A percentile compares a stretch with the other conserved stretches of the same genome.
phyloP scores from a whole-genome alignment of 2,797 vertebrate species.

The Sylvilagus floridanus region DNA sequence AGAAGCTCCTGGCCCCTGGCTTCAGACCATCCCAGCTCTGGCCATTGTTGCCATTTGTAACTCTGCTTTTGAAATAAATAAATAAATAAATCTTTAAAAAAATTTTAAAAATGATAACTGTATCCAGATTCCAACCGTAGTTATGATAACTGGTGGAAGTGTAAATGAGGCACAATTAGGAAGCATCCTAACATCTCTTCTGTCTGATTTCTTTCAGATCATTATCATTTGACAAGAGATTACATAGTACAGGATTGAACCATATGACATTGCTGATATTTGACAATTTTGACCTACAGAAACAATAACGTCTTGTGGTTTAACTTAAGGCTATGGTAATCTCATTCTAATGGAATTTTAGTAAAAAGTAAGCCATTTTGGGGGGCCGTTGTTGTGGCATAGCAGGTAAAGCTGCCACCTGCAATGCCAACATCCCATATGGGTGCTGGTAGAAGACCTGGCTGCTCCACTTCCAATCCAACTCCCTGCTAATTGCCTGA shows the following conservation, averaged over 20 bases:
- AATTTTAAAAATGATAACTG: neutral
- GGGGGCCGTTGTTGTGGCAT: too few species aligned
- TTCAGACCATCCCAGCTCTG: too few species aligned
- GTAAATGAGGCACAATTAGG: neutral
- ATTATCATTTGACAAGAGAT: slow-evolving; percentile 17
- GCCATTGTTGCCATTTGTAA: too few species aligned
- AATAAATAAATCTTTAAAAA: too few species aligned
- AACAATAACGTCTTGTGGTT: neutral
- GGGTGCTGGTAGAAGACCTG: too few species aligned
- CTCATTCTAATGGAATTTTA: slow-evolving; percentile 36
- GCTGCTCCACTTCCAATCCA: too few species aligned
- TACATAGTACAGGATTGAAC: neutral
- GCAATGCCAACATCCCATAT: too few species aligned
- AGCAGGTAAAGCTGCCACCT: too few species aligned
- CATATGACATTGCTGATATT: neutral
- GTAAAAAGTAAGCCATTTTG: neutral
- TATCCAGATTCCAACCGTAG: neutral
- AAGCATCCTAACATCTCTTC: neutral
- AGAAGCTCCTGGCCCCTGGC: too few species aligned
- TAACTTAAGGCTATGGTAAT: slow-evolving; percentile 11
- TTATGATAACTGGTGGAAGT: slow-evolving; percentile 7
- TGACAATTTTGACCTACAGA: neutral
- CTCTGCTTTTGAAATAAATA: too few species aligned
- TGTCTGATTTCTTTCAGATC: slow-evolving; percentile 31
- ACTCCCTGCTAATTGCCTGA: too few species aligned